These are phyloP conservation scores for Dolomedes plantarius DNA, from an alignment of 2,888 invertebrate genomes.

Conservation along the genomic window DNA sequence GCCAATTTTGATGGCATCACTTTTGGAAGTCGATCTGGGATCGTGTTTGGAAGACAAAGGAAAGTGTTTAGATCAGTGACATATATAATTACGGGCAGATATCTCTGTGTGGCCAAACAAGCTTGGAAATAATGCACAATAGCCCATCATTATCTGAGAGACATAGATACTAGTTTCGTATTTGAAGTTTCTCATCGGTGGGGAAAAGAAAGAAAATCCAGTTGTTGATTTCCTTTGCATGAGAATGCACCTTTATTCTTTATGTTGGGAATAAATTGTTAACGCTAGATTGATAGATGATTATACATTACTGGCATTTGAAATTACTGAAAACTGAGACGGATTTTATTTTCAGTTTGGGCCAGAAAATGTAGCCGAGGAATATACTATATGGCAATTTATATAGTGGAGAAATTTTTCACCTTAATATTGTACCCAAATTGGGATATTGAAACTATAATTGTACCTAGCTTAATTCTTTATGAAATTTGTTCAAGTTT, in stretches of 20 bases:
- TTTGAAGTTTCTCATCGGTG: not conserved
- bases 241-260: not conserved
- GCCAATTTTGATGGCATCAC: not conserved
- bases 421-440: no score
- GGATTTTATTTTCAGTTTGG: no score
- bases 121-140: conserved; percentile 3
- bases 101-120: not conserved
- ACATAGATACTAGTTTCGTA: not conserved
- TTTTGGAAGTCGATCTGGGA: not conserved
- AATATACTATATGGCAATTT: no score
- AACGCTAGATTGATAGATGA: no score
- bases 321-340: no score
- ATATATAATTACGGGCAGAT: not conserved
- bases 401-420: no score
- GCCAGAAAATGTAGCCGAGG: no score
- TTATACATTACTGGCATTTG: no score
- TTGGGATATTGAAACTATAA: no score
- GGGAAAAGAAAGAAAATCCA: not conserved
- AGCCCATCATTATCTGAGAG: not conserved
- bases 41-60: not conserved
- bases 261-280: no score
- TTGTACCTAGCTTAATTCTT: no score
- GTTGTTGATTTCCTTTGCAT: not conserved
- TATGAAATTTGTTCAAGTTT: no score
- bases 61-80: not conserved